phyloP scores from a whole-genome alignment of 2,113 vertebrate genomes.

The Mola mola region DNA sequence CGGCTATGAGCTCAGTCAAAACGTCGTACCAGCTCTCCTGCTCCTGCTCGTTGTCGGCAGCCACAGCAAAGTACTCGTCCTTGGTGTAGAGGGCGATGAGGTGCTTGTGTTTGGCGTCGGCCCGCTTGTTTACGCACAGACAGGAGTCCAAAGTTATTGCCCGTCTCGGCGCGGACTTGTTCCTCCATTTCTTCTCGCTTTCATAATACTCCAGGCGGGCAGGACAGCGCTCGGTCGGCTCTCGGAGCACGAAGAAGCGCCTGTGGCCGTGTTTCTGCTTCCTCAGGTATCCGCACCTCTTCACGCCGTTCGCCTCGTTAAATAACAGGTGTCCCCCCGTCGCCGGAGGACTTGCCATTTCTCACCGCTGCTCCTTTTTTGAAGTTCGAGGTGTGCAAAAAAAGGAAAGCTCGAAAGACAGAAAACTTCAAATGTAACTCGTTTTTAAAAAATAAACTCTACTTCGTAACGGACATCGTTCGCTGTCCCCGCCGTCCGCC shows the following conservation, averaged over 20 bases:
- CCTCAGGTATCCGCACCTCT: conserved; percentile 95
- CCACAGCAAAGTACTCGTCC: conserved; percentile 97
- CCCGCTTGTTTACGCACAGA: conserved; percentile 95
- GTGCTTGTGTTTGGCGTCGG: conserved; percentile 97
- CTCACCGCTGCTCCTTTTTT: conserved; percentile 1
- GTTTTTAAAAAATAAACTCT: conserved; percentile 13
- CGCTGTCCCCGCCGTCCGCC: conserved; percentile 60
- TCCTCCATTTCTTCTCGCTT: conserved; percentile 97
- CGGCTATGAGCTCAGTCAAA: conserved; percentile 88
- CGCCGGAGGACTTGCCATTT: conserved; percentile 85
- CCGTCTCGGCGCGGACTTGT: conserved; percentile 92
- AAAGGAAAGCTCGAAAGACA: no score
- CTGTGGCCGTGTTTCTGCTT: conserved; percentile 97
- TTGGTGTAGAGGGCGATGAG: conserved; percentile 98
- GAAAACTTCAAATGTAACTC: no score
- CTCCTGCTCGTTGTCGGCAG: conserved; percentile 94
- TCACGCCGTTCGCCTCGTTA: conserved; percentile 78
- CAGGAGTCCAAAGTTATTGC: conserved; percentile 92
- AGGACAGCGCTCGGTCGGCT: conserved; percentile 80
- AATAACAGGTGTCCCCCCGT: conserved; percentile 75
- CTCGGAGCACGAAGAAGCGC: conserved; percentile 94
- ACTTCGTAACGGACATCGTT: conserved; percentile 53
- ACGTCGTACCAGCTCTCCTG: conserved; percentile 95
- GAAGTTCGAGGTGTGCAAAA: conserved; percentile 8
- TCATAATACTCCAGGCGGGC: conserved; percentile 97